Base-by-base conservation (phyloP, 2,888 invertebrate genomes). In the Vesta saturnalis region DNA sequence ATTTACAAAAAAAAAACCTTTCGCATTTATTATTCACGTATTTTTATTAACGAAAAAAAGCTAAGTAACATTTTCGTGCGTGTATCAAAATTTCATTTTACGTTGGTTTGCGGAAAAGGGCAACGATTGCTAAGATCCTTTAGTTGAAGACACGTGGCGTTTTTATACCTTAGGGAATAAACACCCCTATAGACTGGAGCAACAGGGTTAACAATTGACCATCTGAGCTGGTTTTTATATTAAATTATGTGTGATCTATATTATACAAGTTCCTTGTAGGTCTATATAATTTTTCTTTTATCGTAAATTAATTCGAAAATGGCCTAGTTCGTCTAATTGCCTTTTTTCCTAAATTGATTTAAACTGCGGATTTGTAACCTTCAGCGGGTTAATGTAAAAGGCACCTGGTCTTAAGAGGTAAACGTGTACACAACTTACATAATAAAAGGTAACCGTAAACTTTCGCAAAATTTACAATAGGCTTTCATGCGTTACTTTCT, bases 131-230 rank as follows among this genome's bases (percentile, higher is more conserved):
- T 39, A n/a, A 39, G 39, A n/a, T n/a, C n/a, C n/a, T n/a, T n/a
- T n/a, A n/a, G n/a, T n/a, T n/a, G 39, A 39, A 39, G 39, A 39
- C 39, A 39, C 39, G 39, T 39, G 39, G 2, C 2, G 39, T 39
- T 8, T 23, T 39, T 39, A n/a, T n/a, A 39, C 39, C 39, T 39
- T 39, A 39, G 39, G 39, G 39, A 39, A 1, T 39, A 39, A 39
- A 39, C 39, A 39, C 39, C 39, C 39, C n/a, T n/a, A n/a, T n/a
- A n/a, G n/a, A n/a, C 39, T n/a, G n/a, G n/a, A 39, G 39, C 39
- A 39, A 39, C 39, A 39, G 39, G 39, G 39, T n/a, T 39, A 23
- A 8, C 3, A 23, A 3, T 23, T 23, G 39, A n/a, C 39, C 39
- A 39, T 39, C 3, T 39, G 3, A 39, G 39, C 2, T n/a, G 39